phyloP scores from a whole-genome alignment of 1,140 invertebrate genomes.

The Tetranychus cinnabarinus region DNA sequence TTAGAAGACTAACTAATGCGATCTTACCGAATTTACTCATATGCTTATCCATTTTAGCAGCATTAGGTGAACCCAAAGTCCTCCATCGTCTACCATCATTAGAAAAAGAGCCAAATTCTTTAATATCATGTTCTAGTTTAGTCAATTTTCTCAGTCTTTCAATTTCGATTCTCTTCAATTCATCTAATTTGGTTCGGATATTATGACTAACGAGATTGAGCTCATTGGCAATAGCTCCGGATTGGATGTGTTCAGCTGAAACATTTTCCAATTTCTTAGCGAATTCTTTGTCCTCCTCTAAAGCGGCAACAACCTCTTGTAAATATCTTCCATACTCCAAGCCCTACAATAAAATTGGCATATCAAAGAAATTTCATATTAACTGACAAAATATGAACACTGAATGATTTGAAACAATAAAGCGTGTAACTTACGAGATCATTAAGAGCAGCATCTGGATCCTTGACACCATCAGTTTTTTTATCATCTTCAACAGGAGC shows the following conservation, averaged over 20 bases:
- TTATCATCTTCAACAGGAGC: too few relatives aligned
- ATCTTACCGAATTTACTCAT: neutral
- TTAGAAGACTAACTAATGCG: too few relatives aligned
- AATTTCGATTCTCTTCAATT: constrained; percentile 72
- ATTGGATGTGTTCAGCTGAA: constrained; percentile 46
- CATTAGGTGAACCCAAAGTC: neutral
- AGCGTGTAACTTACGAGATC: too few relatives aligned
- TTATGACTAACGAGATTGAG: constrained; percentile 68
- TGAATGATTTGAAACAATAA: too few relatives aligned
- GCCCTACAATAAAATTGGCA: constrained; percentile 6
- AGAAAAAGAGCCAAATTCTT: constrained; percentile 13
- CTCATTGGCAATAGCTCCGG: constrained; percentile 69
- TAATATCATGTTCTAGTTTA: constrained; percentile 32
- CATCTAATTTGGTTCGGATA: constrained; percentile 64
- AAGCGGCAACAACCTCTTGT: constrained; percentile 52
- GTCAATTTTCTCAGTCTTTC: constrained; percentile 42
- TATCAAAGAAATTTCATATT: too few relatives aligned
- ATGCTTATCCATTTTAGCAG: neutral
- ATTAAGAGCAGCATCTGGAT: too few relatives aligned
- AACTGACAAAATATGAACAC: too few relatives aligned
- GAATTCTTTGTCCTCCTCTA: constrained; percentile 63
- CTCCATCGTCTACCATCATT: neutral
- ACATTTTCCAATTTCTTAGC: constrained; percentile 53
- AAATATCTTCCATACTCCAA: constrained; percentile 65
- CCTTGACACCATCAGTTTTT: too few relatives aligned